Evolutionary conservation across 1,140 invertebrate genomes (phyloP).

Genomic region (Drosophila arizonae): DNA sequence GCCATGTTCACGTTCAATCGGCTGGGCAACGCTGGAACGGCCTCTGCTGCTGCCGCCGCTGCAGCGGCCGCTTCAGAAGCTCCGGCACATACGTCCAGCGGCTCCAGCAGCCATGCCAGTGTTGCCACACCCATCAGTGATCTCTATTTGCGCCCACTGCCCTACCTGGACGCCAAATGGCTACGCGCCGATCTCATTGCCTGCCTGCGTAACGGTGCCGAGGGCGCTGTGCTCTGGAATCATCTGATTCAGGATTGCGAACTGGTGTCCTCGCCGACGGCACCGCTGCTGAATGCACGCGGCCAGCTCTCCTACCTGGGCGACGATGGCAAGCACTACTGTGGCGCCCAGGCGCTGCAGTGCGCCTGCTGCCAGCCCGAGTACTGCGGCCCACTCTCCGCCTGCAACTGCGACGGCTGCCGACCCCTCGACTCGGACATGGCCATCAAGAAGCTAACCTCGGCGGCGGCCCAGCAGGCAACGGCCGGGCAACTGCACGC

Average conservation of each 20-base stretch:
- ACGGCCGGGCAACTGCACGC: conserved; percentile 52
- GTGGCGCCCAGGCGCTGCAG: conserved; percentile 71
- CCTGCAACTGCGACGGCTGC: conserved; percentile 77
- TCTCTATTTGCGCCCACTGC: conserved; percentile 75
- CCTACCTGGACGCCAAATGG: conserved; percentile 79
- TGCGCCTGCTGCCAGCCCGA: conserved; percentile 78
- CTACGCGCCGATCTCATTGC: conserved; percentile 80
- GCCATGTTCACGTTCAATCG: conserved; percentile 50
- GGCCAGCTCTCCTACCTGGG: conserved; percentile 78
- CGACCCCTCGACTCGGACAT: conserved; percentile 73
- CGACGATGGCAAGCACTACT: conserved; percentile 82
- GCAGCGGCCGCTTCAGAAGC: conserved; percentile 17
- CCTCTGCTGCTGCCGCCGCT: background rate
- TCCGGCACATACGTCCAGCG: background rate
- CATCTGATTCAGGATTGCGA: conserved; percentile 81
- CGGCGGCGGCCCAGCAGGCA: conserved; percentile 60
- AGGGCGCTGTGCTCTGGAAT: conserved; percentile 77
- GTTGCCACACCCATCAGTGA: conserved; percentile 39
- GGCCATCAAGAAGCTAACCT: conserved; percentile 76
- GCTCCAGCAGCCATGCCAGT: conserved; percentile 11
- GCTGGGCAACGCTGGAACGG: conserved; percentile 34
- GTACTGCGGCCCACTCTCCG: conserved; percentile 78
- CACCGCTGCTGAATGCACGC: conserved; percentile 61
- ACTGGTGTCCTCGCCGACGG: conserved; percentile 69
- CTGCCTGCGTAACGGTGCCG: conserved; percentile 69